Conservation (phyloP, 2,888 invertebrate species). For the Eledona agricola region DNA sequence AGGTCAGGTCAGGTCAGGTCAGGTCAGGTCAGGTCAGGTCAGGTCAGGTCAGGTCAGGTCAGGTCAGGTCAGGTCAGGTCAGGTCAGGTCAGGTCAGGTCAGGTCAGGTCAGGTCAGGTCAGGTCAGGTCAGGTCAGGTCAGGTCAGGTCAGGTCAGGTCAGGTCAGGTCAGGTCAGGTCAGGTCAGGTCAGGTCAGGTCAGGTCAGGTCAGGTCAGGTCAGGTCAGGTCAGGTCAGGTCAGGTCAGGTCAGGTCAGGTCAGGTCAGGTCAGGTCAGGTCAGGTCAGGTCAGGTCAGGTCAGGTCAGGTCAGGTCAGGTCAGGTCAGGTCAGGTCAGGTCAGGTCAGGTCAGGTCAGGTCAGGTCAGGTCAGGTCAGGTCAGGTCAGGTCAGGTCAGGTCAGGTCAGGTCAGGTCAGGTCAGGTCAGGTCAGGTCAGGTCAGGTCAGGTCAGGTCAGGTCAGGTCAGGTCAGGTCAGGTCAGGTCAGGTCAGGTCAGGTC, state of each 20-base stretch:
- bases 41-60: constrained; percentile 28
- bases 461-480: constrained; percentile 28
- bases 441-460: constrained; percentile 28
- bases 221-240: constrained; percentile 28
- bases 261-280: constrained; percentile 28
- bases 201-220: constrained; percentile 28
- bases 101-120: constrained; percentile 28
- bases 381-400: constrained; percentile 28
- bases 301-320: constrained; percentile 28
- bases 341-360: constrained; percentile 28
- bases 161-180: constrained; percentile 28
- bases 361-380: constrained; percentile 28
- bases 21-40: constrained; percentile 28
- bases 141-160: constrained; percentile 28
- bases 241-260: constrained; percentile 28
- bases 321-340: constrained; percentile 28
- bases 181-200: constrained; percentile 28
- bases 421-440: constrained; percentile 28
- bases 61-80: constrained; percentile 28
- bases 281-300: constrained; percentile 28
- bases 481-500: constrained; percentile 28
- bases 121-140: constrained; percentile 28
- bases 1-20: constrained; percentile 28
- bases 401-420: constrained; percentile 28
- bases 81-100: constrained; percentile 28